Evolutionary conservation across 2,797 vertebrate genomes (phyloP).

Genomic region (Eospalax fontanierii): DNA sequence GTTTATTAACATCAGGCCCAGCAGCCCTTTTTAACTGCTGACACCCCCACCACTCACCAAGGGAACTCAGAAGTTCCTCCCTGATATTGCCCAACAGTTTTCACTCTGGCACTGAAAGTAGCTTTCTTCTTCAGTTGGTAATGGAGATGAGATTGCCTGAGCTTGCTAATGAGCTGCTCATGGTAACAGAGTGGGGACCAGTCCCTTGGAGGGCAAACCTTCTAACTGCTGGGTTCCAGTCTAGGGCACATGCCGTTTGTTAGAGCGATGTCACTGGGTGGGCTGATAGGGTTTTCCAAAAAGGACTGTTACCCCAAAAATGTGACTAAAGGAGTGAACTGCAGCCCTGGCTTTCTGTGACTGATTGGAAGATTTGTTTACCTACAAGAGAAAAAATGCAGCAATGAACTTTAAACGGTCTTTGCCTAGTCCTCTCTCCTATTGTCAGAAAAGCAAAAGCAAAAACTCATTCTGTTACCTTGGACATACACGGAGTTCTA

Average conservation of each 20-base stretch:
- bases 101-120: constrained; percentile 29
- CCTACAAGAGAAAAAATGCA: background rate
- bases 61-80: constrained; percentile 24
- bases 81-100: constrained; percentile 57
- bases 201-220: background rate
- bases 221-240: background rate
- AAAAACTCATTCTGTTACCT: background rate
- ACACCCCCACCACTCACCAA: background rate
- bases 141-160: constrained; percentile 69
- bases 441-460: background rate
- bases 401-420: background rate
- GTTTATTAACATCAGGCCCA: constrained; percentile 38
- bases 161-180: constrained; percentile 58
- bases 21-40: background rate
- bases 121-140: constrained; percentile 74
- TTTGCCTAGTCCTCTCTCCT: background rate
- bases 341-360: background rate
- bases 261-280: background rate
- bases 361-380: background rate
- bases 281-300: constrained; percentile 26
- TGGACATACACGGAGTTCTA: background rate
- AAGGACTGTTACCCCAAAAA: background rate
- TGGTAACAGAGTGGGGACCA: background rate
- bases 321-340: background rate
- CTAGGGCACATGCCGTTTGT: background rate